A percentile compares a stretch with the other conserved stretches of the same genome.
Conservation (phyloP, 2,888 invertebrate species). For the Himalopsyche tibetana region DNA sequence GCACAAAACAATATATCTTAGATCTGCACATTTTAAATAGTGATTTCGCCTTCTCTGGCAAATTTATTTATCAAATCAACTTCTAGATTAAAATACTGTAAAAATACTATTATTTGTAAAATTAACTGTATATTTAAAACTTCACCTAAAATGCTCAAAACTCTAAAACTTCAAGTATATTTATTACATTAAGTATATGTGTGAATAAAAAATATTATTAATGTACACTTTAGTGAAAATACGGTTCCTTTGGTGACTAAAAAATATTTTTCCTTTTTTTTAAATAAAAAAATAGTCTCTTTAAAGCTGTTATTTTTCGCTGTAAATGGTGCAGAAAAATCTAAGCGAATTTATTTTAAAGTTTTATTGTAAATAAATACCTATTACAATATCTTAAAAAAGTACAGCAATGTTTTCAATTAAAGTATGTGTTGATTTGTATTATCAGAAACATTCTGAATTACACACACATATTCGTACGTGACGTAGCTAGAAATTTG, state of each 20-base stretch:
- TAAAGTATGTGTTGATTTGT: too few relatives aligned
- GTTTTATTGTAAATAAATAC: too few relatives aligned
- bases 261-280: not conserved
- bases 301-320: too few relatives aligned
- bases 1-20: slow-evolving; percentile 7
- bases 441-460: too few relatives aligned
- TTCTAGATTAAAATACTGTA: slow-evolving; percentile 5
- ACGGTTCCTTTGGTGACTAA: not conserved
- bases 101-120: slow-evolving; percentile 14
- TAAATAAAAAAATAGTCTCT: too few relatives aligned
- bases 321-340: too few relatives aligned
- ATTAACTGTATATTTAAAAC: slow-evolving; percentile 17
- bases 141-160: slow-evolving; percentile 43
- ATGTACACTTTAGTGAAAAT: not conserved
- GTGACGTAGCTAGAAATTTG: too few relatives aligned
- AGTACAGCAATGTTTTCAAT: too few relatives aligned
- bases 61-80: slow-evolving; percentile 14
- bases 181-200: not conserved
- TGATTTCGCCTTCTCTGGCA: not conserved
- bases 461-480: too few relatives aligned
- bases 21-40: slow-evolving; percentile 23
- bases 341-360: too few relatives aligned
- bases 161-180: not conserved
- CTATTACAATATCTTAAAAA: too few relatives aligned
- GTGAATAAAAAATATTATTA: not conserved